Base-by-base conservation (phyloP, 2,888 invertebrate species). In the Danaus chrysippus region DNA sequence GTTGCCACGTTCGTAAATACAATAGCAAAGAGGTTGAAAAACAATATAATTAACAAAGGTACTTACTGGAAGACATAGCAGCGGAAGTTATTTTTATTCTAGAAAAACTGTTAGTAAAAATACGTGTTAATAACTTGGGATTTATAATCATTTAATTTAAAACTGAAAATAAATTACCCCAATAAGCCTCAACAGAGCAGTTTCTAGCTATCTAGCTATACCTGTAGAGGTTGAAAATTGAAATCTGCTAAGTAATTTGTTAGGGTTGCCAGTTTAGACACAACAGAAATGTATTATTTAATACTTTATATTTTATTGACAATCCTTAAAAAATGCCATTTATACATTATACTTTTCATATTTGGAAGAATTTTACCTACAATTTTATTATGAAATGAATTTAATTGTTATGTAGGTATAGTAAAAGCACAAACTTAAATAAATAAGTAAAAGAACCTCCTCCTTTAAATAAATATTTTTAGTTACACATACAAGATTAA, bases 1-100 rank as follows among this genome's bases (percentile, higher is more conserved):
- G 3, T 34, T 34, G 23, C 23, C 23, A 34, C 23, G 23, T 34
- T 34, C 23, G 1, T 44, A 23, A 52, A 55, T 46, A 42, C 13
- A 41, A 17, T 1, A 19, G 34, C 49, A 34, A 42, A 55, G 55
- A 54, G 52, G 17, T 58, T 42, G 9, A 17, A 49, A 63, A 60
- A 54, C n/a, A 56, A 58, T 41, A 53, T 17, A 43, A 19, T 56
- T 44, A 53, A 54, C 49, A 46, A 6, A 8, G 56, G 42, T 61
- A 64, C 77, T 76, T 76, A 84, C 84, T 75, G 63, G 80, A 73
- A 59, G 83, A 72, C 85, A 86, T 86, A 62, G 77, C 70, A 69
- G 76, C 75, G 34, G 73, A 68, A 13, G 75, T 67, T 68, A 71
- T 65, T 71, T 69, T 73, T 62, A 75, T 56, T 64, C 72, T 73